Conservation (phyloP, 1,140 invertebrate genomes). For the Temnothorax curvispinosus region DNA sequence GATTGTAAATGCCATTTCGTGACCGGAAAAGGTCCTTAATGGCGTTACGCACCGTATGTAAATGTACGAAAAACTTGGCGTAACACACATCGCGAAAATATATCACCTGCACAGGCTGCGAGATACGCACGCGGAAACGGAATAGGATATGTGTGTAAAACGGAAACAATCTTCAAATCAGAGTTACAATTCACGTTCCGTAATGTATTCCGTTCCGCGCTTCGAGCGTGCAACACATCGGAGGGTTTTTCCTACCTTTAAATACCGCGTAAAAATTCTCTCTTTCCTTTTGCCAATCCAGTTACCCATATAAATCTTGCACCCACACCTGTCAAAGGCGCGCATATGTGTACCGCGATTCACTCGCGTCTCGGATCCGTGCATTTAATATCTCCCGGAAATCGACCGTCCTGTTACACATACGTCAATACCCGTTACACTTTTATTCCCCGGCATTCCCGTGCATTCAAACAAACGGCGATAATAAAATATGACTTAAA, state of each 20-base stretch:
- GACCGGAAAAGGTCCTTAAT: background rate
- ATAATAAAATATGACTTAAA: conserved; percentile 59
- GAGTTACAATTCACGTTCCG: conserved; percentile 1
- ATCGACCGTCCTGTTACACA: background rate
- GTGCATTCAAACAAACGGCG: conserved; percentile 14
- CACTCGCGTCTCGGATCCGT: background rate
- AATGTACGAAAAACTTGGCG: conserved; percentile 19
- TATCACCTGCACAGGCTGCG: background rate
- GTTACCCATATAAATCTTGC: background rate
- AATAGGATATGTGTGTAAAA: background rate
- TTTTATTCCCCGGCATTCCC: conserved; percentile 10
- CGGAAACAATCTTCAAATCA: conserved; percentile 25
- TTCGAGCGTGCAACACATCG: background rate
- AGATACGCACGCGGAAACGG: background rate
- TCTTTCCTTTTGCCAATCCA: background rate
- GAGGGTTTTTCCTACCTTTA: background rate
- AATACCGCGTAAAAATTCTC: background rate
- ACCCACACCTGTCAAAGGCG: background rate
- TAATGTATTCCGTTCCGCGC: background rate
- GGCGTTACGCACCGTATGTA: conserved; percentile 28
- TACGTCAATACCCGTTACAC: background rate
- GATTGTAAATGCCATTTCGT: conserved; percentile 5
- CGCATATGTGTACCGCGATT: background rate
- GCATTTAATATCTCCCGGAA: conserved; percentile 14
- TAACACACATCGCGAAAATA: background rate